These are phyloP conservation scores for Bilobella aurantiaca DNA, from an alignment of 1,140 invertebrate species.

Conservation along the genomic window DNA sequence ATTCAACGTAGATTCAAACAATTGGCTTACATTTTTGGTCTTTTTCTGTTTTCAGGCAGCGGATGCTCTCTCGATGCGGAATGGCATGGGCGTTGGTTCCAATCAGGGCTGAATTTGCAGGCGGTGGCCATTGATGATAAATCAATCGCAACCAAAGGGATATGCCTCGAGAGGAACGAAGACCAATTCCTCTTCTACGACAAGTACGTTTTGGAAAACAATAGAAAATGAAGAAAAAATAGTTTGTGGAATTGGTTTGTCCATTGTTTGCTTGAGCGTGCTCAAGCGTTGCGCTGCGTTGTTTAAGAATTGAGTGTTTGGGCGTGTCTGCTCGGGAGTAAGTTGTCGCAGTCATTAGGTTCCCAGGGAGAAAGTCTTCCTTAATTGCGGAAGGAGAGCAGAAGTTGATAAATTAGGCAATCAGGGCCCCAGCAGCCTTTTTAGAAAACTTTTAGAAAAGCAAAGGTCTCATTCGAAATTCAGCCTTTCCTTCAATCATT, in stretches of 20 bases:
- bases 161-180: conserved; percentile 56
- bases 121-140: conserved; percentile 63
- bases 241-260: background rate
- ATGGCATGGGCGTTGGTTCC: conserved; percentile 73
- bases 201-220: conserved; percentile 45
- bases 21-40: conserved; percentile 6
- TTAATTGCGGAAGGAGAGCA: background rate
- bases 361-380: background rate
- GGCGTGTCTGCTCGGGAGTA: background rate
- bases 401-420: background rate
- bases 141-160: conserved; percentile 63
- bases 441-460: no score
- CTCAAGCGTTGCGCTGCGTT: background rate
- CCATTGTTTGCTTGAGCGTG: background rate
- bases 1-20: no score
- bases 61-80: conserved; percentile 62
- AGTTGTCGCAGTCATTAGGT: background rate
- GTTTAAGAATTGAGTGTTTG: background rate
- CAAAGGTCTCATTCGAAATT: no score
- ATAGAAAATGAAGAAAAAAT: background rate
- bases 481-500: background rate
- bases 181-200: conserved; percentile 72
- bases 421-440: no score
- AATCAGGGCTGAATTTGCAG: conserved; percentile 61
- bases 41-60: conserved; percentile 9